Conservation (phyloP, 2,888 invertebrate species). For the Scrobipalpa costella region DNA sequence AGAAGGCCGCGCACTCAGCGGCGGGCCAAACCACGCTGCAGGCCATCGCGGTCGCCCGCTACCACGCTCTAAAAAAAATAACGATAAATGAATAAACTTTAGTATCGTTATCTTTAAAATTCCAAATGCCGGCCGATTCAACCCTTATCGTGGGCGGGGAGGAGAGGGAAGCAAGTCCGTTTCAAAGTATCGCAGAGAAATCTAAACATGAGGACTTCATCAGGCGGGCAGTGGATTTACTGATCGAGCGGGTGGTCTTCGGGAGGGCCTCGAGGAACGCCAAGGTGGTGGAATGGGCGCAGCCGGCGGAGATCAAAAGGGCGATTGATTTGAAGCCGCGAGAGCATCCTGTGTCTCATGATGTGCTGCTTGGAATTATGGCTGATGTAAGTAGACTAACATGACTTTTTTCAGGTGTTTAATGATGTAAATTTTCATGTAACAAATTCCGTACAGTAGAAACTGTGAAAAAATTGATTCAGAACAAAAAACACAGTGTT, state of each 20-base stretch:
- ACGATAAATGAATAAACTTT: slow-evolving; percentile 42
- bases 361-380: slow-evolving; percentile 84
- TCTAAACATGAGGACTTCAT: slow-evolving; percentile 87
- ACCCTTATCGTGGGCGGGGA: slow-evolving; percentile 65
- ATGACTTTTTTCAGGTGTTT: too few relatives aligned
- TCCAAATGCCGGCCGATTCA: slow-evolving; percentile 73
- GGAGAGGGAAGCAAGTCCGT: slow-evolving; percentile 58
- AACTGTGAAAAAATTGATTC: too few relatives aligned
- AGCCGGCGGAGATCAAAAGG: slow-evolving; percentile 86
- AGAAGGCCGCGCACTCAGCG: slow-evolving; percentile 63
- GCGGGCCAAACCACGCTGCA: slow-evolving; percentile 62
- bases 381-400: slow-evolving; percentile 79
- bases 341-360: slow-evolving; percentile 82
- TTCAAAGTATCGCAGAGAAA: slow-evolving; percentile 83
- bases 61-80: slow-evolving; percentile 38
- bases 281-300: slow-evolving; percentile 91
- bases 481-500: too few relatives aligned
- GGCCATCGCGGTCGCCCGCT: slow-evolving; percentile 65
- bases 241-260: slow-evolving; percentile 88
- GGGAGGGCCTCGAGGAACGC: slow-evolving; percentile 85
- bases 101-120: slow-evolving; percentile 42
- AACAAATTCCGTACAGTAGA: too few relatives aligned
- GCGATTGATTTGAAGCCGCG: slow-evolving; percentile 85
- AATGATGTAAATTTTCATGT: too few relatives aligned
- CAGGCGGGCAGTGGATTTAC: slow-evolving; percentile 84